Evolutionary conservation across 2,113 vertebrate species (phyloP), one percentile per base, ranked within the genome.

Genomic region (Chiloscyllium plagiosum): DNA sequence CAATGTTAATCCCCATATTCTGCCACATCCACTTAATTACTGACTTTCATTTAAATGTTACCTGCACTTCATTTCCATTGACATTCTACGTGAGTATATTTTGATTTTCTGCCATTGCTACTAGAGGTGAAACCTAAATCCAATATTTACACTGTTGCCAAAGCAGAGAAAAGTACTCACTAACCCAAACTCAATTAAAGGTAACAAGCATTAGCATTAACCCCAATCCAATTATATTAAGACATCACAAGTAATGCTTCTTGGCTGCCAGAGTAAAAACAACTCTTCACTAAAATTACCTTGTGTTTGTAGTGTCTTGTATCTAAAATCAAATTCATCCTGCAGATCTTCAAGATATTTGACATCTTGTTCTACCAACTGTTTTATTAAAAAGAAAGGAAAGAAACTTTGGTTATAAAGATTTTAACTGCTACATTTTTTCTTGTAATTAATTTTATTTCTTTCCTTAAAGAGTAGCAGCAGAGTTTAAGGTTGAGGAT

Each of bases 281-380:
- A 47, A 47, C 13, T 94, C 22, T 33, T 29, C 37, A 50, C 12
- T 95, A 56, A 56, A 13, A 96, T 96, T 78, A 99, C 99, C 99
- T 97, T 98, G 98, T 96, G 98, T 98, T 96, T 99, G 98, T 78
- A 99, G 97, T 70, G 98, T 99, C 98, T 99, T 99, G 97, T 98
- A 99, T 72, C 99, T 98, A 97, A 99, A 99, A 97, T 99, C 99
- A 97, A 99, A 99, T 96, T 99, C 99, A 69, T 99, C 99, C 97
- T 99, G 99, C 97, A 99, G 97, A 97, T 99, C 99, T 97, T 99
- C 99, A 96, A 99, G 97, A 97, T 98, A 98, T 97, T 99, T 99
- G 96, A 99, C 98, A 83, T 98, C 98, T 97, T 99, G 99, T 96
- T 99, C 99, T 97, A 99, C 98, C 97, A 99, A 97, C 99, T 99